Evolutionary conservation across 2,888 invertebrate genomes (phyloP), one percentile per base, ranked within the genome.

Genomic region (Campoplex nolae): DNA sequence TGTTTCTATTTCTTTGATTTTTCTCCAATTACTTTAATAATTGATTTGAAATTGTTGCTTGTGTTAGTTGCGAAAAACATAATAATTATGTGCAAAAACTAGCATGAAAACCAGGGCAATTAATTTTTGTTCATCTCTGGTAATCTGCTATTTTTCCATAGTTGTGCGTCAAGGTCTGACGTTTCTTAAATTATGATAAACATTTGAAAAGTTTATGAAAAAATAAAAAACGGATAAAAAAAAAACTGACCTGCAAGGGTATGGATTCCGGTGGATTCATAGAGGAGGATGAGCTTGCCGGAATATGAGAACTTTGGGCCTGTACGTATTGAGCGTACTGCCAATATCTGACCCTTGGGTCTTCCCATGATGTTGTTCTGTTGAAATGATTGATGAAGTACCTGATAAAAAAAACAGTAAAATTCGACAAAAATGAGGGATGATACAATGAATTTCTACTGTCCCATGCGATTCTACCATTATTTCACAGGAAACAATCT

Each of bases 311-410:
- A 89, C 92, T 94, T 85, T 92, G 94, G 42, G 93, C 91, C 85
- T 92, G 93, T 23, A 91, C 89, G 85, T 94, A 93, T 86, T 93
- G 93, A 88, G 93, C 91, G 86, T 94, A 94, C 84, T 94, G 94
- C 94, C 95, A 95, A 90, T 96, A 96, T 87, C 95, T 95, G 79
- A 95, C 95, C 90, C 97, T 95, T 23, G 97, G 97, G 95, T 97
- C 97, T 92, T 97, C 97, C 96, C 97, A 96, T 91, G 97, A 96
- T 89, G 97, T 97, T 67, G 96, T 96, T 94, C 96, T 97, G 75
- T 96, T 97, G 87, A 96, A 95, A 93, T 96, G 97, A 94, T 97
- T 97, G 89, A 97, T 96, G 92, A 96, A 97, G 94, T 97, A 97
- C 91, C 97, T 97, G 94, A 48, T 28, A 56, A 80, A 58, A 83